Percentiles rank a stretch among this genome's conserved stretches.
Evolutionary conservation across 2,797 vertebrate genomes (phyloP).

Genomic region (Leptatherina wallacei): DNA sequence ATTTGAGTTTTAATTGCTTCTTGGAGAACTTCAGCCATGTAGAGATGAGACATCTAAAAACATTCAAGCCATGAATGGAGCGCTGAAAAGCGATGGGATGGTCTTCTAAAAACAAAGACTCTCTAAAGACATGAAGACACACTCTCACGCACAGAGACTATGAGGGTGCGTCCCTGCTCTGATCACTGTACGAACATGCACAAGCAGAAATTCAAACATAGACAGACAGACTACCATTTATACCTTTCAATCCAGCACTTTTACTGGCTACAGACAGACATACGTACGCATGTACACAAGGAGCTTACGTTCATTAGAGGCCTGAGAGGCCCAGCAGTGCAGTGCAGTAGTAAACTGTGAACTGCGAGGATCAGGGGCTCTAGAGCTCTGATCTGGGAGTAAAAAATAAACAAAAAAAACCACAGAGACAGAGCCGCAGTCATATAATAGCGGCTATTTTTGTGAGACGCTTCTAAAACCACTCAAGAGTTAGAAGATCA

Average conservation of each 20-base stretch:
- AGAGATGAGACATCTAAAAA: slow-evolving; percentile 41
- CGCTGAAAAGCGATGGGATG: slow-evolving; percentile 66
- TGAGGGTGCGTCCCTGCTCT: slow-evolving; percentile 21
- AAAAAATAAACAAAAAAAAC: slow-evolving; percentile 78
- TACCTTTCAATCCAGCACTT: not conserved
- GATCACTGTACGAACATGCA: slow-evolving; percentile 43
- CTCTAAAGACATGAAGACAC: slow-evolving; percentile 26
- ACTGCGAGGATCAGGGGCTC: slow-evolving; percentile 97
- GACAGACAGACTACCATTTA: slow-evolving; percentile 5
- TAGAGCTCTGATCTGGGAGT: slow-evolving; percentile 97
- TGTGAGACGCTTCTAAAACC: slow-evolving; percentile 52
- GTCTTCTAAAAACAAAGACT: slow-evolving; percentile 45
- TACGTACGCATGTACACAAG: slow-evolving; percentile 52
- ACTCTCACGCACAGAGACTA: slow-evolving; percentile 28
- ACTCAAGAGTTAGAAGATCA: slow-evolving; percentile 34
- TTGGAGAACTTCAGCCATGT: slow-evolving; percentile 15
- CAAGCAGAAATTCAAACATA: slow-evolving; percentile 14
- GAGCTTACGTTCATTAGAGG: slow-evolving; percentile 95
- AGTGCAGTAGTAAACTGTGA: slow-evolving; percentile 98
- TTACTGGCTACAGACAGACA: slow-evolving; percentile 8
- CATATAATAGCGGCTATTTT: slow-evolving; percentile 61
- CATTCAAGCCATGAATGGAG: slow-evolving; percentile 54
- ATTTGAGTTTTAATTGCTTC: not conserved
- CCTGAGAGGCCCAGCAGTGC: slow-evolving; percentile 94
- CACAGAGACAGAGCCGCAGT: slow-evolving; percentile 81